Evolutionary conservation across 2,113 vertebrate genomes (phyloP), one percentile per base, ranked within the genome.

Genomic region (Anoplopoma fimbria): DNA sequence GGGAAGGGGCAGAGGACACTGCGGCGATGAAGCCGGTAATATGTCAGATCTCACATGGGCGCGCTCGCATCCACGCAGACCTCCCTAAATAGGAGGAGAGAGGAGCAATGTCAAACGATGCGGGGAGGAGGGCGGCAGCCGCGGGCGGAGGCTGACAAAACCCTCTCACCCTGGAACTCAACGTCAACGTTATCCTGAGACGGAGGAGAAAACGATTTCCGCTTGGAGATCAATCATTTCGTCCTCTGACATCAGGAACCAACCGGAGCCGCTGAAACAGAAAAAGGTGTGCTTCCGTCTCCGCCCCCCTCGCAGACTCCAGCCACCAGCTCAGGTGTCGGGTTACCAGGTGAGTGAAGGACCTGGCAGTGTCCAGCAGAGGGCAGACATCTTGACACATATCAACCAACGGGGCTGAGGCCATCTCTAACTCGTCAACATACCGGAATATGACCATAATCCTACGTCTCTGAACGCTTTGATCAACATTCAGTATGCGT

Each of bases 1-100:
- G 81, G 72, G 74, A 87, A n/a, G n/a, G 85, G 83, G 86, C 89
- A 91, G 88, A 91, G 92, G 88, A 91, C 89, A 89, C 90, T 90
- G 89, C 88, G 73, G 88, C 84, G 88, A 85, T 82, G 82, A 82
- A 88, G 83, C 82, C 67, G 45, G 74, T 83, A 88, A 89, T 89
- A 90, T 93, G 88, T 90, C 90, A 90, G 79, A 87, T 86, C 78
- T 91, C 83, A 88, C 89, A 87, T 82, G 85, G 74, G 68, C 23
- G 25, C 3, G 47, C 51, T 82, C 61, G 19, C 69, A 61, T 87
- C 42, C 62, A 68, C 62, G 72, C 67, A 6, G n/a, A 83, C 58
- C 74, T 65, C 25, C 47, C 74, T 33, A 27, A 83, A 79, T 14
- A 78, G 64, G 62, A 21, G n/a, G n/a, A n/a, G n/a, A n/a, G 45